Evolutionary conservation across 2,113 vertebrate species (phyloP).

Genomic region (Corapipo altera): DNA sequence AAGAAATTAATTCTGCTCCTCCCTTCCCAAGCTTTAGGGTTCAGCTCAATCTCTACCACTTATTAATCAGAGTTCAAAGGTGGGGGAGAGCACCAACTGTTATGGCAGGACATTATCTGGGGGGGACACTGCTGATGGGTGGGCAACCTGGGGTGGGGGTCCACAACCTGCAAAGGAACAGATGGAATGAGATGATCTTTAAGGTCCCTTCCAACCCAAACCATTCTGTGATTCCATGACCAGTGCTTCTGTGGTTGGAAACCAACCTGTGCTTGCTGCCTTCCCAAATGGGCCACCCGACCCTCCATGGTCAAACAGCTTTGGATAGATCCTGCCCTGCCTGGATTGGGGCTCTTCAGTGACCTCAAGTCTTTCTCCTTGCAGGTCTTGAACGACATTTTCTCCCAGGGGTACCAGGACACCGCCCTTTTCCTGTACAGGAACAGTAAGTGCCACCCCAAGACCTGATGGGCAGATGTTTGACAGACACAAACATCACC

Average conservation of each 20-base stretch:
- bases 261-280: neutral
- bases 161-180: neutral
- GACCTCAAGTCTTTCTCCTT: neutral
- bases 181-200: neutral
- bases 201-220: neutral
- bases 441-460: slow-evolving; percentile 71
- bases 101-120: neutral
- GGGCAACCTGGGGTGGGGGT: neutral
- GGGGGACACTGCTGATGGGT: neutral
- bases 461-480: neutral
- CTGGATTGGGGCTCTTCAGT: neutral
- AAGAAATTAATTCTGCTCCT: neutral
- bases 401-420: slow-evolving; percentile 77
- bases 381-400: slow-evolving; percentile 74
- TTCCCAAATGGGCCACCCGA: neutral
- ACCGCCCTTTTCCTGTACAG: slow-evolving; percentile 70
- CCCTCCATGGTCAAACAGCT: neutral
- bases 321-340: neutral
- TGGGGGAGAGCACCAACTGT: neutral
- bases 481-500: neutral
- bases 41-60: neutral
- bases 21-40: neutral
- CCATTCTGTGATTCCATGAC: neutral
- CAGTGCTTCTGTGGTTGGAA: accelerated
- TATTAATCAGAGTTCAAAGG: neutral